Conservation (phyloP, 2,113 vertebrate genomes). For the Ceyx margarethae region DNA sequence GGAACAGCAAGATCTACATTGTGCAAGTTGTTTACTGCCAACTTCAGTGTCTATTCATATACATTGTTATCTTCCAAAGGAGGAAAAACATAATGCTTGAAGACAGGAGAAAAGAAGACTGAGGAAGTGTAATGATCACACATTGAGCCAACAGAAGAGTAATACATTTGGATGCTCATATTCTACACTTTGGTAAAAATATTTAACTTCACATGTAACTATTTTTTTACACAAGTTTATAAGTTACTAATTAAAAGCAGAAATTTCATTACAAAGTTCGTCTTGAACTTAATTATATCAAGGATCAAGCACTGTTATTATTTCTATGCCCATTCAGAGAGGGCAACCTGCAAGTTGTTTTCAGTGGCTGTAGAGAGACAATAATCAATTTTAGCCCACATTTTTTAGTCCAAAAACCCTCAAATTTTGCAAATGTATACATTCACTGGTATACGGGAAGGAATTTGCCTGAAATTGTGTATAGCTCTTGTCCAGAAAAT, state of each 20-base stretch:
- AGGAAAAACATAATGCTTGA: slow-evolving; percentile 12
- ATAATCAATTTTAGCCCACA: not conserved
- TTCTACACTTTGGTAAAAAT: not conserved
- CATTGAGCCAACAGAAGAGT: not conserved
- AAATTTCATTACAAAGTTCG: not conserved
- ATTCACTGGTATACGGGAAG: not conserved
- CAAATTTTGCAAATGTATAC: not conserved
- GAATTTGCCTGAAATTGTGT: not conserved
- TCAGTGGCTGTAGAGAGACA: not conserved
- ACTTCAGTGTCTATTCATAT: slow-evolving; percentile 22
- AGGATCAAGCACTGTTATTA: not conserved
- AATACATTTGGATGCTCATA: not conserved
- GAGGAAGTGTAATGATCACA: not conserved
- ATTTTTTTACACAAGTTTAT: not conserved
- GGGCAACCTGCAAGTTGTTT: not conserved
- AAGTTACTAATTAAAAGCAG: not conserved
- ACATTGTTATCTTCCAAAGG: not conserved
- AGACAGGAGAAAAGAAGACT: not conserved
- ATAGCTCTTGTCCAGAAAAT: not conserved
- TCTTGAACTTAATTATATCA: not conserved
- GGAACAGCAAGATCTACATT: slow-evolving; percentile 28
- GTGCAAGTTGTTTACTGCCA: slow-evolving; percentile 20
- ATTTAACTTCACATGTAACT: not conserved
- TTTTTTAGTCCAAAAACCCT: not conserved
- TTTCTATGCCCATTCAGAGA: not conserved